phyloP scores from a whole-genome alignment of 2,797 vertebrate genomes.

The Phoeniculus purpureus region DNA sequence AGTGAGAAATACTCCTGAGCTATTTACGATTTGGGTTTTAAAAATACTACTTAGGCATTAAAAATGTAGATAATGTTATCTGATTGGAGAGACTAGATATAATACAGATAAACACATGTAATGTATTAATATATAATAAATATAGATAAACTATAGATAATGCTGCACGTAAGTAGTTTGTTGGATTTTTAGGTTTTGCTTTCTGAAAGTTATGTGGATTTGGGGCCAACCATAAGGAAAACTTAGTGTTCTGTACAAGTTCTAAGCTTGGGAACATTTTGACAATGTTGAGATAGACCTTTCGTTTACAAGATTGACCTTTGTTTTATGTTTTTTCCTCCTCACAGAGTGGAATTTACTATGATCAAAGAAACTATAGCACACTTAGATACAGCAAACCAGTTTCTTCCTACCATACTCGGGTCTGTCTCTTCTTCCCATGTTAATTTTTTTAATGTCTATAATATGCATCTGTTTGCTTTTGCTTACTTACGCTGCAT shows the following conservation, averaged over 20 bases:
- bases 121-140: no score
- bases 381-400: conserved; percentile 90
- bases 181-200: neutral
- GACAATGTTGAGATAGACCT: neutral
- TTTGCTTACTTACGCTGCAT: neutral
- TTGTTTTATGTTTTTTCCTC: conserved; percentile 6
- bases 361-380: conserved; percentile 93
- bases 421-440: conserved; percentile 75
- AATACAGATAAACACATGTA: no score
- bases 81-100: no score
- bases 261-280: neutral
- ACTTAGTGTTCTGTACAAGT: neutral
- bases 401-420: conserved; percentile 67
- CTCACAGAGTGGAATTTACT: conserved; percentile 91
- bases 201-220: neutral
- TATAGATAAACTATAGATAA: neutral
- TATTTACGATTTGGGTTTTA: neutral
- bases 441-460: neutral
- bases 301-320: neutral
- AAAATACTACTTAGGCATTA: neutral
- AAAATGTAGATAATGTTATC: neutral
- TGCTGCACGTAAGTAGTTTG: neutral
- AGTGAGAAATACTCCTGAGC: neutral
- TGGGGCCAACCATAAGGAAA: neutral
- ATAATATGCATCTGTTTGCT: accelerated